Percentiles rank a stretch among this genome's conserved stretches.
Evolutionary conservation across 2,113 vertebrate genomes (phyloP).

Genomic region (Meriones unguiculatus): DNA sequence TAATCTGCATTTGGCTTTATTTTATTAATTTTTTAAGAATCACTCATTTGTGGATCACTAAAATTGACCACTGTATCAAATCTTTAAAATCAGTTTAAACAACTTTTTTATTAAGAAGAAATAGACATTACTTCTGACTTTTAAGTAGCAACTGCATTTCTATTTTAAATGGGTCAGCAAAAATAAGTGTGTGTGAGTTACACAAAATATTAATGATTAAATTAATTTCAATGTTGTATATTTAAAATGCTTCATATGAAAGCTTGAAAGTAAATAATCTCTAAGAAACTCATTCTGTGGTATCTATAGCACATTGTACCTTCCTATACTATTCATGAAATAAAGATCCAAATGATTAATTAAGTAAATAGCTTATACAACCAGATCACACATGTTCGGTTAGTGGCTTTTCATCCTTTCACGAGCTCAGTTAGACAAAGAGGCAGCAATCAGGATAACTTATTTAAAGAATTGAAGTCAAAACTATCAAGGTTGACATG

Average conservation of each 20-base stretch:
- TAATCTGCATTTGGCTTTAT: neutral
- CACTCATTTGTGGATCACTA: neutral
- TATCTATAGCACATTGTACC: neutral
- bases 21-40: constrained; percentile 36
- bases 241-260: constrained; percentile 41
- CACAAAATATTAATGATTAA: constrained; percentile 9
- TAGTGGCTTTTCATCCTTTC: neutral
- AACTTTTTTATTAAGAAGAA: constrained; percentile 8
- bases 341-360: neutral
- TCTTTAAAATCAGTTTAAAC: neutral
- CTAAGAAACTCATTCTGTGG: neutral
- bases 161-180: constrained; percentile 32
- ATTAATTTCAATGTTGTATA: neutral
- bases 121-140: neutral
- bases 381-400: neutral
- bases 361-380: neutral
- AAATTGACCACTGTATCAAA: neutral
- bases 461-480: neutral
- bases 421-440: neutral
- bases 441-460: neutral
- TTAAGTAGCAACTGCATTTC: neutral
- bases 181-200: neutral
- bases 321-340: neutral
- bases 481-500: neutral
- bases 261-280: neutral